Percentiles rank a stretch among this genome's conserved stretches.
Evolutionary conservation across 2,888 invertebrate species (phyloP).

Genomic region (Monoplex corrugatus): DNA sequence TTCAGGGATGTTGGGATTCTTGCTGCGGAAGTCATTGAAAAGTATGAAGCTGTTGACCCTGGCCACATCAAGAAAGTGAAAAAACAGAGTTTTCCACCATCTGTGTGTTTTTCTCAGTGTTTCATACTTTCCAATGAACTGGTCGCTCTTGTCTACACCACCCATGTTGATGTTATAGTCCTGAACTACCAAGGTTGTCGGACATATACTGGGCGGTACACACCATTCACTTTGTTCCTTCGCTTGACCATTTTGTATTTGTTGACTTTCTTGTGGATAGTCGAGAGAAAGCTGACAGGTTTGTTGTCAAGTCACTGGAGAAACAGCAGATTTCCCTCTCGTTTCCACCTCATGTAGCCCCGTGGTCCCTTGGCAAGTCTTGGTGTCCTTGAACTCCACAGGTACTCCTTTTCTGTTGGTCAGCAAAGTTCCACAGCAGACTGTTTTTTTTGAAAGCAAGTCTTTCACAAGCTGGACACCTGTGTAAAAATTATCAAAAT

Average conservation of each 20-base stretch:
- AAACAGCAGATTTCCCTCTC: no score
- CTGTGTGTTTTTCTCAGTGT: slow-evolving; percentile 32
- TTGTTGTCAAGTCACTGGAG: no score
- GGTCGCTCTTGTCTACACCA: slow-evolving; percentile 40
- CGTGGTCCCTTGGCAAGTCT: no score
- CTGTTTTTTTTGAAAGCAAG: no score
- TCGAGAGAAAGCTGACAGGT: no score
- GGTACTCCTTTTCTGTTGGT: no score
- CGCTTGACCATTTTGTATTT: not conserved
- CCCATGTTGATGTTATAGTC: slow-evolving; percentile 41
- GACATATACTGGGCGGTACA: not conserved
- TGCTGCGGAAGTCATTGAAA: slow-evolving; percentile 1
- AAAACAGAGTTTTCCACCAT: slow-evolving; percentile 43
- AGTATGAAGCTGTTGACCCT: slow-evolving; percentile 38
- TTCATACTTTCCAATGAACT: slow-evolving; percentile 33
- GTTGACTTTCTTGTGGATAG: no score
- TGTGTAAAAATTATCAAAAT: slow-evolving; percentile 51
- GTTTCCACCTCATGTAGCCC: no score
- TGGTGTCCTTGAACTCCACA: no score
- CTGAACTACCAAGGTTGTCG: not conserved
- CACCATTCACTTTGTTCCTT: slow-evolving; percentile 18
- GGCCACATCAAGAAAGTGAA: slow-evolving; percentile 42
- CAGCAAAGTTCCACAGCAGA: no score
- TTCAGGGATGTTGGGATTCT: not conserved
- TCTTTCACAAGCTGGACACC: no score